Evolutionary conservation across 2,113 vertebrate genomes (phyloP).

Genomic region (Ophiodon elongatus): DNA sequence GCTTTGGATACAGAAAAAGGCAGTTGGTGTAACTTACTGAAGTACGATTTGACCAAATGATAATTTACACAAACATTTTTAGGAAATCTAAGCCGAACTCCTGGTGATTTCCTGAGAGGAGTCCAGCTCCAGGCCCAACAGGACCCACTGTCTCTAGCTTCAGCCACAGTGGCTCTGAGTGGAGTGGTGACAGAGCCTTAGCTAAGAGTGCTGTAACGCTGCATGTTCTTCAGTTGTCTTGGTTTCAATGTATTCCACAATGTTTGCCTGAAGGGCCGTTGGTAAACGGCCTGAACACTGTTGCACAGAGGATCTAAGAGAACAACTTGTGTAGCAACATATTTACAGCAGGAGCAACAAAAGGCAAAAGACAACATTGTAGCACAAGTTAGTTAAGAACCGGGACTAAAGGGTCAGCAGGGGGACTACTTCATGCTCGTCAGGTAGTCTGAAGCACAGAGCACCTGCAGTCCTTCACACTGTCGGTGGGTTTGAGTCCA

Average conservation of each 20-base stretch:
- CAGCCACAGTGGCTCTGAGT: not conserved
- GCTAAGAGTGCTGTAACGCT: too few relatives aligned
- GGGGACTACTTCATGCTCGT: too few relatives aligned
- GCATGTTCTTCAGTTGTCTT: too few relatives aligned
- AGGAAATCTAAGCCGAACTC: not conserved
- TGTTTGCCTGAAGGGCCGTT: too few relatives aligned
- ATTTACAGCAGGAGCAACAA: not conserved
- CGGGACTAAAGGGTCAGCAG: not conserved
- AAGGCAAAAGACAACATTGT: not conserved
- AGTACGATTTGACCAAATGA: not conserved
- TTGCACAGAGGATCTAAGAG: not conserved
- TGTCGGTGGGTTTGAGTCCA: too few relatives aligned
- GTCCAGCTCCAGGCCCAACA: slow-evolving; percentile 13
- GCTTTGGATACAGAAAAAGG: slow-evolving; percentile 17
- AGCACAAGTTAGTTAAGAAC: not conserved
- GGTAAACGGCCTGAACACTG: too few relatives aligned
- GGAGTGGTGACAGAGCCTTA: too few relatives aligned
- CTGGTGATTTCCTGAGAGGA: slow-evolving; percentile 35
- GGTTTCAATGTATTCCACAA: too few relatives aligned
- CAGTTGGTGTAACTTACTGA: not conserved
- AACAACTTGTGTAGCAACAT: not conserved
- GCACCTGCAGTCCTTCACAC: too few relatives aligned
- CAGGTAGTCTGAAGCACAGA: too few relatives aligned
- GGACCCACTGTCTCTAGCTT: not conserved
- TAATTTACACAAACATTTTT: slow-evolving; percentile 1